phyloP scores from a whole-genome alignment of 2,113 vertebrate species.

The Opisthocomus hoazin region DNA sequence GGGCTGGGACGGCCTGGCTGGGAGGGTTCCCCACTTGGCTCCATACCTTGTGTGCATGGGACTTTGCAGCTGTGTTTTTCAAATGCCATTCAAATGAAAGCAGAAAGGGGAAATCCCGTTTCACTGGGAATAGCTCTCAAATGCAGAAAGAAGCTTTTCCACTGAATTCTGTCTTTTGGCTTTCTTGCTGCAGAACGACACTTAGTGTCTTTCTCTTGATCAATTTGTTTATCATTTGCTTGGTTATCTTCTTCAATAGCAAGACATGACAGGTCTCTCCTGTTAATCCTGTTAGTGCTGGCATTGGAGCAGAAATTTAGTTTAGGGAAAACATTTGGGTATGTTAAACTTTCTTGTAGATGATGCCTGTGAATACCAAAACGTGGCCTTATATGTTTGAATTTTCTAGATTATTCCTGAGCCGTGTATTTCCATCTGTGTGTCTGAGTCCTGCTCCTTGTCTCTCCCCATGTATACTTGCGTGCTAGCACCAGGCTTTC shows the following conservation, averaged over 20 bases:
- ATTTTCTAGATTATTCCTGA: background rate
- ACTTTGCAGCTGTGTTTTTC: constrained; percentile 54
- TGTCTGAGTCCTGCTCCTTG: background rate
- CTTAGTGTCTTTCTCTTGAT: constrained; percentile 12
- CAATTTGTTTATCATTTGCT: constrained; percentile 43
- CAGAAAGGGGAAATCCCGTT: constrained; percentile 34
- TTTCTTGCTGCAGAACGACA: background rate
- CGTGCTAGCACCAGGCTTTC: background rate
- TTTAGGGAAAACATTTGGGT: background rate
- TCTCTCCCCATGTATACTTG: background rate
- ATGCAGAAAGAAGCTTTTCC: constrained; percentile 25
- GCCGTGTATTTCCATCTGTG: background rate
- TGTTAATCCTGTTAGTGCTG: constrained; percentile 8
- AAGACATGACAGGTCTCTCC: background rate
- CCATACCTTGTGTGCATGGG: background rate
- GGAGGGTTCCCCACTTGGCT: constrained; percentile 40
- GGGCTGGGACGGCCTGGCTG: background rate
- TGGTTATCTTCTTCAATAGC: constrained; percentile 19
- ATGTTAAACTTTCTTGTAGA: background rate
- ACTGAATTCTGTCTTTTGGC: constrained; percentile 23
- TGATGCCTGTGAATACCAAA: background rate
- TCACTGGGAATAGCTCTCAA: constrained; percentile 20
- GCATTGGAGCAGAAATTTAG: background rate
- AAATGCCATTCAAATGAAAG: constrained; percentile 63
- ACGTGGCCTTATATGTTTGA: background rate